A percentile compares a stretch with the other conserved stretches of the same genome.
Evolutionary conservation across 2,797 vertebrate genomes (phyloP).

Genomic region (Pteropus rufus): DNA sequence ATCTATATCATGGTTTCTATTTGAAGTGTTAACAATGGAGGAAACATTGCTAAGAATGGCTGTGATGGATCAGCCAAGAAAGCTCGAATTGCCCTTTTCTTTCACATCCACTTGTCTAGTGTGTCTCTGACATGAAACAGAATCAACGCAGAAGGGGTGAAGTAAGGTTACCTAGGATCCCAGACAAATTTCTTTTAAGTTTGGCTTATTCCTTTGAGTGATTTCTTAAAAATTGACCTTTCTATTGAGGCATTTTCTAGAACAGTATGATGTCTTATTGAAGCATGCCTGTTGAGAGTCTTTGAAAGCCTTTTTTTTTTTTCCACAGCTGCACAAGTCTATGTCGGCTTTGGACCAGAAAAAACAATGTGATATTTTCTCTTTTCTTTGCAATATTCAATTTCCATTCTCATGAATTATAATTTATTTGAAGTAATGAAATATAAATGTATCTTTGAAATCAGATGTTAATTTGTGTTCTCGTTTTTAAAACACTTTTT

Average conservation of each 20-base stretch:
- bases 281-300: background rate
- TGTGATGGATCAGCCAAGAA: background rate
- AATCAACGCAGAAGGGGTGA: constrained; percentile 37
- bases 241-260: constrained; percentile 43
- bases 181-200: constrained; percentile 54
- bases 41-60: background rate
- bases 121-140: constrained; percentile 40
- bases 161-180: constrained; percentile 34
- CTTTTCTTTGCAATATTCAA: background rate
- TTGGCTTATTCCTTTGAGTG: constrained; percentile 53
- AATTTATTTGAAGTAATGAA: constrained; percentile 27
- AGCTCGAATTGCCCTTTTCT: background rate
- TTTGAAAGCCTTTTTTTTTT: background rate
- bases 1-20: constrained; percentile 23
- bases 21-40: constrained; percentile 29
- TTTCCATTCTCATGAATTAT: constrained; percentile 28
- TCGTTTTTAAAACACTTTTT: background rate
- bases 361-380: background rate
- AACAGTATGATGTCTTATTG: constrained; percentile 34
- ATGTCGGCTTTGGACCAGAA: background rate
- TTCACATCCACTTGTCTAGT: background rate
- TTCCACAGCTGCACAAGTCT: background rate
- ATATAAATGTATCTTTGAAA: background rate
- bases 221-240: constrained; percentile 30
- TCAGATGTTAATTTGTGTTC: background rate